Percentiles rank a stretch among this genome's conserved stretches.
These are phyloP conservation scores for Sclerodermus sp. DNA, from an alignment of 2,888 invertebrate species.

Conservation along the genomic window DNA sequence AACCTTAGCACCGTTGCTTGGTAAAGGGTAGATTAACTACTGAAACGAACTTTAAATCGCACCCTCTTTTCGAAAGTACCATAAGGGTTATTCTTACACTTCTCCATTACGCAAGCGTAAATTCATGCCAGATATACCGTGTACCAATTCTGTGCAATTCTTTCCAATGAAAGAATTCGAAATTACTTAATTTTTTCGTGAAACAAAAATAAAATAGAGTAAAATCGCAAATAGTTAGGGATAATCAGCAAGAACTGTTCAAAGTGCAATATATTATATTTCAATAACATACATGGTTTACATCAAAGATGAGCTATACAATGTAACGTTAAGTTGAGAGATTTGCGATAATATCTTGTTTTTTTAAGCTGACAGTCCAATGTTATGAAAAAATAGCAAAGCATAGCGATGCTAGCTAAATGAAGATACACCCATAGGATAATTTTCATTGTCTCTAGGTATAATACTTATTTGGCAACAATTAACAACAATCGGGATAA, in stretches of 20 bases:
- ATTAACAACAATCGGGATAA: constrained; percentile 54
- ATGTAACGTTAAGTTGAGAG: constrained; percentile 44
- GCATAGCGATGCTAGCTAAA: constrained; percentile 43
- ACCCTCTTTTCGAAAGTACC: constrained; percentile 33
- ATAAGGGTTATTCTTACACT: constrained; percentile 22
- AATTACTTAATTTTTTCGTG: too few relatives aligned
- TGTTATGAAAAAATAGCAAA: constrained; percentile 47
- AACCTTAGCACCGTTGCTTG: constrained; percentile 8
- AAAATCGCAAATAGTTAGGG: too few relatives aligned
- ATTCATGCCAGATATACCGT: constrained; percentile 44
- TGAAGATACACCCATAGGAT: constrained; percentile 35
- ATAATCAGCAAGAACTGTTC: too few relatives aligned
- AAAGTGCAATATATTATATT: constrained; percentile 46
- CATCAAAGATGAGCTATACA: constrained; percentile 46
- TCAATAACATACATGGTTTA: constrained; percentile 50
- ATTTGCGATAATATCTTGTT: constrained; percentile 22
- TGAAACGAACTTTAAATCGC: constrained; percentile 48
- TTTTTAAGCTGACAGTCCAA: constrained; percentile 20
- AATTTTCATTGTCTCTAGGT: constrained; percentile 21
- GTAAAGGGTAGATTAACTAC: constrained; percentile 38
- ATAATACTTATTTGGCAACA: constrained; percentile 54
- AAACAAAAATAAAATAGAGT: too few relatives aligned
- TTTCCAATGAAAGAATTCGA: too few relatives aligned
- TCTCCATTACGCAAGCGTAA: constrained; percentile 42
- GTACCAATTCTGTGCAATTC: too few relatives aligned